Evolutionary conservation across 30 jellyfish, hydroid and myxozoan species (phyloP), one percentile per base, ranked within the genome.

Genomic region (Pelagia noctiluca): DNA sequence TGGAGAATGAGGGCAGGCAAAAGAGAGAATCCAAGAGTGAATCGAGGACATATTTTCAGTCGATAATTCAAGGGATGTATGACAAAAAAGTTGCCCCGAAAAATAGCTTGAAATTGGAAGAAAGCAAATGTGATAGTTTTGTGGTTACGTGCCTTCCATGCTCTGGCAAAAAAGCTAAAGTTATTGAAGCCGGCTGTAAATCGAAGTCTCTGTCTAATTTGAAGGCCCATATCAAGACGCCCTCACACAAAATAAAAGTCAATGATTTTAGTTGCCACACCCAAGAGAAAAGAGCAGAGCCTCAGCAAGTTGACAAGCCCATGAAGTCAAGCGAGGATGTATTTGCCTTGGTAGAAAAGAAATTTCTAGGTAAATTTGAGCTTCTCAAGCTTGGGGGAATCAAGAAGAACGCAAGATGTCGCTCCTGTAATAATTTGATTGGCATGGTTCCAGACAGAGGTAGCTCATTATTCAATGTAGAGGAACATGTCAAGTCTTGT

Each of bases 181-280:
- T 21, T 28, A 64, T 64, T n/a, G n/a, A n/a, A 13, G 54, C 78
- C 32, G 78, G 78, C 53, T 64, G 78, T 29, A 64, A 64, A 29
- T 24, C 78, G 11, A 64, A 64, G 23, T 12, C 78, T 64, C 78
- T 64, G 78, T 64, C 78, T 24, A 64, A 64, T 24, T 52, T 64
- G 78, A 64, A 64, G 32, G 78, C 78, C 60, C 78, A 64, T 64
- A 3, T 64, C 54, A 64, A 64, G 32, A 64, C 78, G 18, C 78
- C 78, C 23, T 64, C 78, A 10, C 78, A 64, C 78, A 24, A 64
- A 52, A 24, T 24, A 29, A 18, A 64, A 24, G 78, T 52, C 32
- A 52, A 18, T 11, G 24, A 12, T 8, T 57, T 57, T 31, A 57
- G 13, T 57, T 23, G 30, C 24, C 24, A 23, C 18, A 57, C 11